Conservation (phyloP, 2,113 vertebrate genomes). For the Peromyscus californicus region DNA sequence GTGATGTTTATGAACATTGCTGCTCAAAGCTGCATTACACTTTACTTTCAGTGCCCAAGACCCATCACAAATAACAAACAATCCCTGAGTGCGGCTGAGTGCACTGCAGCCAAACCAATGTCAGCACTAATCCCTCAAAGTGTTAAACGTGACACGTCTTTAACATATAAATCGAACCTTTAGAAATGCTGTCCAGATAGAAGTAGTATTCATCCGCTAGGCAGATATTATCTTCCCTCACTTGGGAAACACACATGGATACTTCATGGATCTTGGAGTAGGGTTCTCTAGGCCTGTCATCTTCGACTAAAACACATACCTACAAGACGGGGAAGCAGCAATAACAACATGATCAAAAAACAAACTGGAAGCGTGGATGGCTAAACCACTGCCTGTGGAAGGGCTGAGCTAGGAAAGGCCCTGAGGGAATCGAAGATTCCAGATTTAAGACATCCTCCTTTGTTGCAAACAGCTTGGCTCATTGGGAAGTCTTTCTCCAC, state of each 20-base stretch:
- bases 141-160: background rate
- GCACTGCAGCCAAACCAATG: background rate
- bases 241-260: conserved; percentile 90
- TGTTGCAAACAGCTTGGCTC: background rate
- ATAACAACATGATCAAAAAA: background rate
- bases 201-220: conserved; percentile 93
- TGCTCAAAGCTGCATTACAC: background rate
- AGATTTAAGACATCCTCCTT: background rate
- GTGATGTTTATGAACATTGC: background rate
- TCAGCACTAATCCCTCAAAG: background rate
- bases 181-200: conserved; percentile 86
- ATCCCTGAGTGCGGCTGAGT: too few species aligned
- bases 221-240: conserved; percentile 87
- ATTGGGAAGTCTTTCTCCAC: background rate
- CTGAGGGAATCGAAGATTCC: too few species aligned
- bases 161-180: conserved; percentile 86
- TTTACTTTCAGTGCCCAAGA: background rate
- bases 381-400: background rate
- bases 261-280: conserved; percentile 85
- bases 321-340: conserved; percentile 73
- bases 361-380: background rate
- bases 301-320: conserved; percentile 85
- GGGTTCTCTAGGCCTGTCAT: conserved; percentile 75
- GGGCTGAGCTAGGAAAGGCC: background rate
- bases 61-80: background rate